Evolutionary conservation across 2,888 invertebrate species (phyloP), one percentile per base, ranked within the genome.

Genomic region (Melieria picta): DNA sequence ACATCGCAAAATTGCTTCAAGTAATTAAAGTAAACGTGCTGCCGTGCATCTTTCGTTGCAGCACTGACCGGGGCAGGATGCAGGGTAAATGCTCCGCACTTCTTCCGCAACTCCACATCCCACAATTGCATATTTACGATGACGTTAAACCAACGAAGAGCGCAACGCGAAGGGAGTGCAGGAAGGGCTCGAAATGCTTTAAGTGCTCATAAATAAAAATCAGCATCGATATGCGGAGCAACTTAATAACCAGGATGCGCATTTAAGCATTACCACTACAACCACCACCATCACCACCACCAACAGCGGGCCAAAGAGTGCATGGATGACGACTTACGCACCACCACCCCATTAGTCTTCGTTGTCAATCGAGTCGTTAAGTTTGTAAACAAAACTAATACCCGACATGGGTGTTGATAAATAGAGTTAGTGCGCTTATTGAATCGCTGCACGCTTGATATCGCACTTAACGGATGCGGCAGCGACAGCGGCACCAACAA

Each of bases 301-400:
- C 30, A 30, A 30, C 30, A 30, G 30, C 30, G 30, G 30, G 30
- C 30, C 30, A 30, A 30, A 30, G 2, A 30, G 30, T 30, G 30
- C 30, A 30, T 30, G 30, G 30, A 30, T 30, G 30, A 30, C 30
- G 3, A 30, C 2, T 30, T 30, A 30, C 30, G 30, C 30, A 30
- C 30, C 30, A 30, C 30, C 30, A 30, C 30, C 30, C 30, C 55
- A 43, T 46, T n/a, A 60, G 60, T 47, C 48, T 57, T 57, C 72
- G 11, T 48, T 48, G 57, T 47, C 63, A 68, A 45, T 65, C 65
- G 43, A 52, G 71, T 80, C 80, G 79, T 79, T 82, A 83, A 84
- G 84, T 84, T 84, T 84, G 84, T 81, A 84, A 84, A 83, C 83
- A 84, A 79, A 83, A 84, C 83, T 82, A 82, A 84, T 83, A 79